Percentiles rank a stretch among this genome's conserved stretches.
Conservation (phyloP, 2,797 vertebrate species). For the Zalophus californianus region DNA sequence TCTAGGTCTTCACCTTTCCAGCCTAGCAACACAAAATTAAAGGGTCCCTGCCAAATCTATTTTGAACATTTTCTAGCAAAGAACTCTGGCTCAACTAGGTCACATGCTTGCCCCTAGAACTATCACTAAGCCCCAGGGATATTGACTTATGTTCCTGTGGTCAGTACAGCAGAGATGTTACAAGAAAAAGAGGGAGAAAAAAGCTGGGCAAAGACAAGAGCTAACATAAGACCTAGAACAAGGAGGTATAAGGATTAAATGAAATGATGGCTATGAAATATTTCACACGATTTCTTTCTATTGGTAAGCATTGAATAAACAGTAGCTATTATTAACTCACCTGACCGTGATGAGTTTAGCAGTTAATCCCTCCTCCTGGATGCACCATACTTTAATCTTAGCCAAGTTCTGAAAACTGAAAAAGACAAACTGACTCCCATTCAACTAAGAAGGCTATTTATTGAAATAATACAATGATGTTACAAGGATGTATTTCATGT, state of each 20-base stretch:
- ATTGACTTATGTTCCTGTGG: background rate
- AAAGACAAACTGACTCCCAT: slow-evolving; percentile 70
- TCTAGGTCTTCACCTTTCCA: background rate
- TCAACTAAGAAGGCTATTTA: slow-evolving; percentile 68
- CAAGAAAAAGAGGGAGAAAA: background rate
- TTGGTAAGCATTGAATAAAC: slow-evolving; percentile 9
- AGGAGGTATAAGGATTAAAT: background rate
- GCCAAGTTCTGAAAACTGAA: slow-evolving; percentile 72
- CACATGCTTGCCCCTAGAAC: background rate
- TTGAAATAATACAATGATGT: slow-evolving; percentile 68
- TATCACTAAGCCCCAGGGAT: background rate
- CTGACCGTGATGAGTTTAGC: slow-evolving; percentile 13
- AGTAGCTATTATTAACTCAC: slow-evolving; percentile 54
- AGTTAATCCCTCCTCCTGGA: slow-evolving; percentile 55
- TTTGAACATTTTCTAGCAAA: slow-evolving; percentile 58
- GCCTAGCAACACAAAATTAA: background rate
- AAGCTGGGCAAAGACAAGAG: background rate
- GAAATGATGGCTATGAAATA: background rate
- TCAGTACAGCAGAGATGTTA: background rate
- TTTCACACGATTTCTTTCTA: background rate
- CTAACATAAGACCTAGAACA: background rate
- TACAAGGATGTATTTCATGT: slow-evolving; percentile 23
- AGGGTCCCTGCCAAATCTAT: background rate
- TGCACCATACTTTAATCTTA: slow-evolving; percentile 58
- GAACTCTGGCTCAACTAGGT: background rate